Base-by-base conservation (phyloP, 2,888 invertebrate genomes). In the Amblyjoppa proteus region DNA sequence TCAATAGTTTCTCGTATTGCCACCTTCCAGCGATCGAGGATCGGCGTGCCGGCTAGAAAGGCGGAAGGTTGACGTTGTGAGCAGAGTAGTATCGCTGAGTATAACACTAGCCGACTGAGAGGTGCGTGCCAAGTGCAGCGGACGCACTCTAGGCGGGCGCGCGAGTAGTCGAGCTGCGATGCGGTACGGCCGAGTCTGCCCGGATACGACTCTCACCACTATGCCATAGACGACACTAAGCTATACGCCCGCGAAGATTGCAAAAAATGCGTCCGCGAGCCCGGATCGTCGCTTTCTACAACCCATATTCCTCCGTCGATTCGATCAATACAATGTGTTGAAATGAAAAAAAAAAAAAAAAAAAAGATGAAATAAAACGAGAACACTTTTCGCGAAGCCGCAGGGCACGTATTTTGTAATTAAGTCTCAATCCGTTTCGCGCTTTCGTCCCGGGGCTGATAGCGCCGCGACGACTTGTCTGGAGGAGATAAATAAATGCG, bases 251-350 rank as follows among this genome's bases (percentile, higher is more conserved):
- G 85, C 84, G 69, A 83, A 64, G 87, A 86, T 87, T 85, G 86
- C 83, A 88, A 86, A 90, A 90, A 88, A 78, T 66, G 66, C 64
- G 80, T 81, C 76, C 78, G 38, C 49, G 74, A 6, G n/a, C 41
- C 20, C 45, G 41, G 31, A 51, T 81, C 56, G 82, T 80, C 51
- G 82, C 87, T 90, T 90, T 90, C 88, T 81, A 88, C 84, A 58
- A 28, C 58, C 53, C 58, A 25, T 25, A 11, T 28, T 25, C 58
- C 25, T 11, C 11, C 25, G 20, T 58, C 58, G 58, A 4, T 28
- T 28, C 58, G 11, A 28, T 58, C 28, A 11, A 25, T 25, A 25
- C 5, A 58, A 58, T 13, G 0, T 6, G n/a, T 1, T 20, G 20
- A 20, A 20, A 20, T 20, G 20, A 20, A 20, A 20, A 20, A 20